A percentile compares a stretch with the other conserved stretches of the same genome.
These are phyloP conservation scores for Turritopsis dohrnii DNA, from an alignment of 30 jellyfish, hydroid and myxozoan genomes.

Conservation along the genomic window DNA sequence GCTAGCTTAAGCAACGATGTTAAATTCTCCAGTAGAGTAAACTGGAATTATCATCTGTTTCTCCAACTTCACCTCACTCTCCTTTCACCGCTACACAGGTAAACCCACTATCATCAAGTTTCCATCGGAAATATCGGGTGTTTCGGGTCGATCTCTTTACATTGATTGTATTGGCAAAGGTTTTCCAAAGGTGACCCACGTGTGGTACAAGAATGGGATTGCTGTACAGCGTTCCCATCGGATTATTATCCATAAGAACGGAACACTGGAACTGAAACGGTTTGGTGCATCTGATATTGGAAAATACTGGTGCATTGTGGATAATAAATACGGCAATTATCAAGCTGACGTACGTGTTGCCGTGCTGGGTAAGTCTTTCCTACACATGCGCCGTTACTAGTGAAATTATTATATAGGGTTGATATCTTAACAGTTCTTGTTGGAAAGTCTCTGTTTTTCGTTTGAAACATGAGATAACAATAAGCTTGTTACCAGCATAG, in stretches of 20 bases:
- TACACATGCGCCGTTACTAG: too few relatives aligned
- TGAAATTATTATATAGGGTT: too few relatives aligned
- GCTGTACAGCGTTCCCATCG: conserved; percentile 33
- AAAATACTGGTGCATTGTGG: conserved; percentile 51
- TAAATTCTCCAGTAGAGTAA: background rate
- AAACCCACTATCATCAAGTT: conserved; percentile 60
- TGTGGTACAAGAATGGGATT: conserved; percentile 66
- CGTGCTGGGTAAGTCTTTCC: conserved; percentile 53
- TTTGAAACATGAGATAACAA: too few relatives aligned
- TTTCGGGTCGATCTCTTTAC: conserved; percentile 40
- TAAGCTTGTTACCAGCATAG: too few relatives aligned
- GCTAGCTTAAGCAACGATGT: background rate
- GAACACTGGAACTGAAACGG: conserved; percentile 48
- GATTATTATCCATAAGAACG: conserved; percentile 48
- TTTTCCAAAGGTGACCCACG: conserved; percentile 47
- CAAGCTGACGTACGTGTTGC: conserved; percentile 32
- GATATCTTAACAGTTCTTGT: background rate
- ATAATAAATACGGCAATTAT: conserved; percentile 44
- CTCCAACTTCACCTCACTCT: too few relatives aligned
- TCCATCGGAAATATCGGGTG: conserved; percentile 33
- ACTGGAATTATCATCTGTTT: too few relatives aligned
- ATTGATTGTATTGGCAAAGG: conserved; percentile 80
- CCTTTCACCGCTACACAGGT: too few relatives aligned
- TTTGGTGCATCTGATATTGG: conserved; percentile 58
- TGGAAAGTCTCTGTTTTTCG: too few relatives aligned